Evolutionary conservation across 1,140 invertebrate species (phyloP).

Genomic region (Micrasema minimum): DNA sequence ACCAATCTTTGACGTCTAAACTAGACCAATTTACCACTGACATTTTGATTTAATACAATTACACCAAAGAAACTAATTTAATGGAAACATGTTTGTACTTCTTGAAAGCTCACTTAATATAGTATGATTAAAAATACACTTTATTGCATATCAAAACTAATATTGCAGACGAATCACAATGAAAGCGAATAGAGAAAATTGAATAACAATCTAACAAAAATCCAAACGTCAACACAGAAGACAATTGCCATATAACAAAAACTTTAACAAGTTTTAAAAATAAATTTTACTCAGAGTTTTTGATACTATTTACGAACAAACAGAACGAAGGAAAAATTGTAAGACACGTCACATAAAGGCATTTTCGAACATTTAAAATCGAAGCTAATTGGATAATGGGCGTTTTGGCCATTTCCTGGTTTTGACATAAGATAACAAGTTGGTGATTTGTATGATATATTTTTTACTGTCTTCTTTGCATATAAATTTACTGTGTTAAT

Average conservation of each 20-base stretch:
- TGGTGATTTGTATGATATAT: constrained; percentile 10
- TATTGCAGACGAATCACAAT: constrained; percentile 7
- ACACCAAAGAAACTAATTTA: too few relatives aligned
- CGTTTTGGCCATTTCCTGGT: constrained; percentile 26
- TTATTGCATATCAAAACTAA: too few relatives aligned
- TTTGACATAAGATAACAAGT: constrained; percentile 20
- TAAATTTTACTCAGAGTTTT: not conserved
- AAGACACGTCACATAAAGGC: constrained; percentile 28
- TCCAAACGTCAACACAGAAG: constrained; percentile 39
- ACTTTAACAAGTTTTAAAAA: too few relatives aligned
- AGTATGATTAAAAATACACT: too few relatives aligned
- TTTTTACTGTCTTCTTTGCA: constrained; percentile 6
- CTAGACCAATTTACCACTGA: constrained; percentile 62
- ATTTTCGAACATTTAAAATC: constrained; percentile 26
- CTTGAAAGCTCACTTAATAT: too few relatives aligned
- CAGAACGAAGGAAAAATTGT: constrained; percentile 9
- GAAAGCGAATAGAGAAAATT: constrained; percentile 20
- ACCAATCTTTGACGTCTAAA: constrained; percentile 65
- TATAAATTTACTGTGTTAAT: constrained; percentile 1
- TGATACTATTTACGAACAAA: constrained; percentile 1
- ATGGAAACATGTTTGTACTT: too few relatives aligned
- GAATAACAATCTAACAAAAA: constrained; percentile 10
- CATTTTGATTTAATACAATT: constrained; percentile 20
- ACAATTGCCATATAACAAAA: constrained; percentile 29
- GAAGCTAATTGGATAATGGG: constrained; percentile 35